These are phyloP conservation scores for Julus scanicus DNA, from an alignment of 2,888 invertebrate species.

Conservation along the genomic window DNA sequence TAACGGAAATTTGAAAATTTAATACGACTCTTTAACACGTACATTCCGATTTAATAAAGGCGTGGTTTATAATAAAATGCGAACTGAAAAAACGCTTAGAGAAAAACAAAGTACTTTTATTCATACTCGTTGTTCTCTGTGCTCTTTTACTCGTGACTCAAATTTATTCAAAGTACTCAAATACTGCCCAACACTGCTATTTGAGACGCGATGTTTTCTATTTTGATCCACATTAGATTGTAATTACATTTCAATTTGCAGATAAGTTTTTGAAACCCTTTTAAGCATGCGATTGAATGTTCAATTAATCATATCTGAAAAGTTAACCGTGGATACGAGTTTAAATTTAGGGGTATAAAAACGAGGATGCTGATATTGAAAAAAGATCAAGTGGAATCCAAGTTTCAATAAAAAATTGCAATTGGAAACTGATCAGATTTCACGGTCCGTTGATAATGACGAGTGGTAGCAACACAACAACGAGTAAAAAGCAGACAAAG, in stretches of 20 bases:
- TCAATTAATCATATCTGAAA: not conserved
- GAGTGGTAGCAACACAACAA: constrained; percentile 31
- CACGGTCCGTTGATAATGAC: constrained; percentile 21
- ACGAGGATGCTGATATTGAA: constrained; percentile 5
- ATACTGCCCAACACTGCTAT: too few species aligned
- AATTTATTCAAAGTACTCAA: too few species aligned
- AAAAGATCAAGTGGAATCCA: constrained; percentile 13
- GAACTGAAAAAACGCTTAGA: too few species aligned
- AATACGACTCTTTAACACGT: too few species aligned
- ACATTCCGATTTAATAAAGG: too few species aligned
- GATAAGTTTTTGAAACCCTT: not conserved
- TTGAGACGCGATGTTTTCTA: not conserved
- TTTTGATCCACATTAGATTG: constrained; percentile 10
- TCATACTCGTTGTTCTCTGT: too few species aligned
- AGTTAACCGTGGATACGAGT: not conserved
- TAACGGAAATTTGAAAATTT: too few species aligned
- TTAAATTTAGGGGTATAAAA: not conserved
- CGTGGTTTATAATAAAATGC: too few species aligned
- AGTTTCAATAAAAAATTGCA: constrained; percentile 30
- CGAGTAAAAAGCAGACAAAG: constrained; percentile 9
- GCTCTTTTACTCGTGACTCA: too few species aligned
- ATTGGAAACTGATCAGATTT: constrained; percentile 37
- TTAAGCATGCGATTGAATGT: not conserved
- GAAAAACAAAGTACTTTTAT: too few species aligned
- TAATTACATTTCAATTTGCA: not conserved